phyloP scores from a whole-genome alignment of 2,888 invertebrate genomes.

The Coleophora flavipennella region DNA sequence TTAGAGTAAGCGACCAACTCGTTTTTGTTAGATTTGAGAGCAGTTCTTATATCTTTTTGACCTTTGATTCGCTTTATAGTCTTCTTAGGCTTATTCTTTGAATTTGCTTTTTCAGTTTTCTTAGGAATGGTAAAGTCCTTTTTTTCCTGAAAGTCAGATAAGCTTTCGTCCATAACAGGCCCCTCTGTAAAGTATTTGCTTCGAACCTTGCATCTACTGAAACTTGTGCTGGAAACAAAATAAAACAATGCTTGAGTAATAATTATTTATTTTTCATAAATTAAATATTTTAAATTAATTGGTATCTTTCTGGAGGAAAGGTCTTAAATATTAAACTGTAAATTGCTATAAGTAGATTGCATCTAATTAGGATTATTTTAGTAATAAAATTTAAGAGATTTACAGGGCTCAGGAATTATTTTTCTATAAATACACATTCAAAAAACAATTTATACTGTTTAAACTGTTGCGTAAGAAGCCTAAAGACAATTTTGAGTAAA shows the following conservation, averaged over 20 bases:
- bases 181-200: constrained; percentile 50
- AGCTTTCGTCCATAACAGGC: constrained; percentile 54
- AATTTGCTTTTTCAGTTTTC: constrained; percentile 19
- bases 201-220: constrained; percentile 25
- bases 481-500: too few species aligned
- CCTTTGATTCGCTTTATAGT: constrained; percentile 33
- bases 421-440: too few species aligned
- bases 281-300: too few species aligned
- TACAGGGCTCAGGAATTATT: too few species aligned
- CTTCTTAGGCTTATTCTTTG: constrained; percentile 23
- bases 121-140: constrained; percentile 39
- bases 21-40: constrained; percentile 43
- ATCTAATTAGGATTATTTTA: too few species aligned
- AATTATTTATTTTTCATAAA: not conserved
- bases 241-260: constrained; percentile 30
- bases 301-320: too few species aligned
- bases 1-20: constrained; percentile 50
- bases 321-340: too few species aligned
- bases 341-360: too few species aligned
- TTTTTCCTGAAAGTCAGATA: constrained; percentile 48
- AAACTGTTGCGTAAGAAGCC: too few species aligned
- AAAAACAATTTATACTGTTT: too few species aligned
- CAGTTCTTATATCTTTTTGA: constrained; percentile 53
- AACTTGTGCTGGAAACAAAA: constrained; percentile 31
- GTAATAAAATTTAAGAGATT: too few species aligned